Evolutionary conservation across 2,113 vertebrate species (phyloP), one percentile per base, ranked within the genome.

Genomic region (Sinocyclocheilus rhinocerous): DNA sequence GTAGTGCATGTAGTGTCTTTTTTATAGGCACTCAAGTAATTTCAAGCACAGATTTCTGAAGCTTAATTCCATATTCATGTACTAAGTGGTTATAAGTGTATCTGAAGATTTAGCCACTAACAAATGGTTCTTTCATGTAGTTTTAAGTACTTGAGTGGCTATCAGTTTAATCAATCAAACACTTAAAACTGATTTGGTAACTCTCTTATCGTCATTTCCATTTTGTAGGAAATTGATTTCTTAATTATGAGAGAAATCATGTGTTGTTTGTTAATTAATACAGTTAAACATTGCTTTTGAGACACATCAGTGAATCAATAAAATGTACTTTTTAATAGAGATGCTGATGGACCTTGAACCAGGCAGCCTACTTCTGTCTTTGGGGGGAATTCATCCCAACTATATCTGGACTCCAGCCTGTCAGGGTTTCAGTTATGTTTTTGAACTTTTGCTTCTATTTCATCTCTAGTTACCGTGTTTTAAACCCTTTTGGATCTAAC

Each of bases 301-400:
- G 39, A 76, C 67, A 45, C 72, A 50, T 65, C 39, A 85, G 22
- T 81, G 24, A 63, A 72, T 80, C 83, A 84, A 87, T 84, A 87
- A 57, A 65, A 84, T 87, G 72, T 81, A 84, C 81, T 87, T 84
- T 83, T 78, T 76, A 76, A 50, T 87, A 78, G 73, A 78, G 45
- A 76, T 33, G 42, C 52, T 76, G 70, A 57, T 85, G 70, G 76
- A 33, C n/a, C 76, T 33, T 85, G 76, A 80, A 70, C 26, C n/a
- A 59, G 20, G 11, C 10, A n/a, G 36, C 67, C 0, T 80, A 29
- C 33, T 20, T 39, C 22, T 59, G 57, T 59, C 20, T 59, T 59
- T 85, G 20, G n/a, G 36, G 50, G 20, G 13, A n/a, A 8, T 59
- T 59, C 10, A 59, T 59, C 57, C 20, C 20, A 59, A 4, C 57